phyloP scores from a whole-genome alignment of 2,797 vertebrate species.

The Selene dorsalis region DNA sequence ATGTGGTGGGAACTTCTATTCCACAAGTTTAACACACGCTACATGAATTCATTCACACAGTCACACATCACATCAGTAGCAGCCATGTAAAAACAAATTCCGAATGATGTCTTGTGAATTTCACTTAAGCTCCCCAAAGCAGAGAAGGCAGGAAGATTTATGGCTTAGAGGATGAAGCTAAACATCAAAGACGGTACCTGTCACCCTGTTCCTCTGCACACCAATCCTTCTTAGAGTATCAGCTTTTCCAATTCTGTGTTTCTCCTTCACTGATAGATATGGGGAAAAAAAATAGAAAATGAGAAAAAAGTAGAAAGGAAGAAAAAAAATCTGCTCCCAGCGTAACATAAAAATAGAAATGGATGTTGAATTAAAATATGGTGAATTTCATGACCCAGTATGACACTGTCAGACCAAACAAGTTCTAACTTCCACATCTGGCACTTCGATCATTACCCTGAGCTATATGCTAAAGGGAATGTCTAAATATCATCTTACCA shows the following conservation, averaged over 20 bases:
- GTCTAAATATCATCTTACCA: slow-evolving; percentile 71
- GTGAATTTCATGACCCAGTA: slow-evolving; percentile 33
- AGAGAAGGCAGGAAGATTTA: not conserved
- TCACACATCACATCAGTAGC: not conserved
- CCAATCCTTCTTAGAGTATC: not conserved
- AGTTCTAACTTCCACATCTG: slow-evolving; percentile 72
- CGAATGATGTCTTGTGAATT: slow-evolving; percentile 1
- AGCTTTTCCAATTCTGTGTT: slow-evolving; percentile 12
- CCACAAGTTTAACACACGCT: not conserved
- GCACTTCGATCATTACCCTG: slow-evolving; percentile 58
- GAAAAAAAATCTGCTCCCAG: slow-evolving; percentile 7
- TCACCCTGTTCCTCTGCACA: slow-evolving; percentile 3
- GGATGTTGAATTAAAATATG: slow-evolving; percentile 13
- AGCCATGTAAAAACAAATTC: not conserved
- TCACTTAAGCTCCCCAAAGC: not conserved
- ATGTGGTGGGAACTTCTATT: not conserved
- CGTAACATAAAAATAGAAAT: slow-evolving; percentile 28
- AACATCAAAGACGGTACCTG: slow-evolving; percentile 7
- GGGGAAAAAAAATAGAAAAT: not conserved
- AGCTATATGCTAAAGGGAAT: slow-evolving; percentile 56
- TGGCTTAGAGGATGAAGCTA: slow-evolving; percentile 4
- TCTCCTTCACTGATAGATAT: not conserved
- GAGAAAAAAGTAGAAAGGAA: not conserved
- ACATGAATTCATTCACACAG: not conserved
- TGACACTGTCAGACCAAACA: slow-evolving; percentile 46